Conservation (phyloP, 2,797 vertebrate species). For the Pangasius djambal region DNA sequence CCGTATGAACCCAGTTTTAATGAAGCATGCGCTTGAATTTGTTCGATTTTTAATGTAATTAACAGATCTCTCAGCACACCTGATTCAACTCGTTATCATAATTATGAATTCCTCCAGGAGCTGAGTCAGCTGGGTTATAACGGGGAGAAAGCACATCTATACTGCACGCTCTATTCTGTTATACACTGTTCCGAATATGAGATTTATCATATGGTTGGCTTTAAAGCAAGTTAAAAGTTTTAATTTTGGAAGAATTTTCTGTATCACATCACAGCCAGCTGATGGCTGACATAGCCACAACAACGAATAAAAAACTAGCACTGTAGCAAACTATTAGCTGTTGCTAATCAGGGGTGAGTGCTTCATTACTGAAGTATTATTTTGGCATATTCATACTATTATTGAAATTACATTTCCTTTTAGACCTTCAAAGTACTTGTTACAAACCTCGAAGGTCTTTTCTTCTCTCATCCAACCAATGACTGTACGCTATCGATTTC, state of each 20-base stretch:
- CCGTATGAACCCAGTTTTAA: not conserved
- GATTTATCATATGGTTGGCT: not conserved
- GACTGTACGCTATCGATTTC: too few relatives aligned
- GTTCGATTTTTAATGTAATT: not conserved
- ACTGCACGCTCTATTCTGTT: not conserved
- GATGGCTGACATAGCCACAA: not conserved
- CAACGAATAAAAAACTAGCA: too few relatives aligned
- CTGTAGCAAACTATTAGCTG: too few relatives aligned
- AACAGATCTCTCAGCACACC: not conserved
- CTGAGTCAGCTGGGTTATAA: not conserved
- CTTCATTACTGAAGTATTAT: too few relatives aligned
- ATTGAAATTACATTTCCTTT: too few relatives aligned
- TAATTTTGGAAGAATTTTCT: not conserved
- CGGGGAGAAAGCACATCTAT: not conserved
- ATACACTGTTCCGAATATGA: not conserved
- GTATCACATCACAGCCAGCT: not conserved
- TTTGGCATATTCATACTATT: too few relatives aligned
- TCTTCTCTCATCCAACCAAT: too few relatives aligned
- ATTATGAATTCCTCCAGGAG: not conserved
- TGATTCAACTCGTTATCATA: not conserved
- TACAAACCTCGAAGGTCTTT: too few relatives aligned
- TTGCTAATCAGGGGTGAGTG: too few relatives aligned
- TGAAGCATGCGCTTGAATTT: not conserved
- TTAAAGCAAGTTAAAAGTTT: not conserved
- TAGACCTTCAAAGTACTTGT: too few relatives aligned